phyloP scores from a whole-genome alignment of 1,140 invertebrate species.

The Notospermus geniculatus region DNA sequence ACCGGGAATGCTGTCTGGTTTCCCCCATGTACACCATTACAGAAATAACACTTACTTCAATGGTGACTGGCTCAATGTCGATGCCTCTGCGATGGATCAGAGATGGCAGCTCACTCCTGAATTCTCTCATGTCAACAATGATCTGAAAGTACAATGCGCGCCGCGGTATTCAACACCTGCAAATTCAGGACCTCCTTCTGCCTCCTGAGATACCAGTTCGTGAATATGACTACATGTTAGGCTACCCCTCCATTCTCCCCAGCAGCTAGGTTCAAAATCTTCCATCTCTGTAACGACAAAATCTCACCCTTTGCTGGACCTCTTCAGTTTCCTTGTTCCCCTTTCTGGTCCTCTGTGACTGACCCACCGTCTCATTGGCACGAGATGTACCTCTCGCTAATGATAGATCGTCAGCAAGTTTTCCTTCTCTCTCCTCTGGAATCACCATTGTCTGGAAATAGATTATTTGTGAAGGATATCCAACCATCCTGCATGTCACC shows the following conservation, averaged over 20 bases:
- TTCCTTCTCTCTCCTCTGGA: conserved; percentile 76
- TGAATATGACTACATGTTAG: too few relatives aligned
- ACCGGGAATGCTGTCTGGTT: too few relatives aligned
- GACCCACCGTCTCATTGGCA: conserved; percentile 37
- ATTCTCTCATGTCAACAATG: conserved; percentile 98
- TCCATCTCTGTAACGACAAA: conserved; percentile 2
- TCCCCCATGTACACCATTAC: too few relatives aligned
- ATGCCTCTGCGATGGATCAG: conserved; percentile 90
- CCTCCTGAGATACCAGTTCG: too few relatives aligned
- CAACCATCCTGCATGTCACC: too few relatives aligned
- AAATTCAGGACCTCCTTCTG: too few relatives aligned
- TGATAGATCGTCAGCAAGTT: conserved; percentile 42
- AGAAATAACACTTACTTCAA: conserved; percentile 38
- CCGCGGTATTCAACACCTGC: too few relatives aligned
- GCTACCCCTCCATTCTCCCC: too few relatives aligned
- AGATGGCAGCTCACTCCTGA: conserved; percentile 92
- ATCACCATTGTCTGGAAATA: conserved; percentile 79
- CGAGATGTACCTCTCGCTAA: conserved; percentile 31
- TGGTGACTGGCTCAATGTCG: conserved; percentile 77
- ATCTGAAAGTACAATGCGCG: conserved; percentile 61
- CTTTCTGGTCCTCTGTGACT: conserved; percentile 34
- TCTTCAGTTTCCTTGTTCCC: conserved; percentile 31
- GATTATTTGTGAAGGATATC: conserved; percentile 6
- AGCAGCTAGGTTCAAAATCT: too few relatives aligned
- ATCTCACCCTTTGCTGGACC: conserved; percentile 15